Evolutionary conservation across 2,888 invertebrate species (phyloP), one percentile per base, ranked within the genome.

Genomic region (Chesias legatella): DNA sequence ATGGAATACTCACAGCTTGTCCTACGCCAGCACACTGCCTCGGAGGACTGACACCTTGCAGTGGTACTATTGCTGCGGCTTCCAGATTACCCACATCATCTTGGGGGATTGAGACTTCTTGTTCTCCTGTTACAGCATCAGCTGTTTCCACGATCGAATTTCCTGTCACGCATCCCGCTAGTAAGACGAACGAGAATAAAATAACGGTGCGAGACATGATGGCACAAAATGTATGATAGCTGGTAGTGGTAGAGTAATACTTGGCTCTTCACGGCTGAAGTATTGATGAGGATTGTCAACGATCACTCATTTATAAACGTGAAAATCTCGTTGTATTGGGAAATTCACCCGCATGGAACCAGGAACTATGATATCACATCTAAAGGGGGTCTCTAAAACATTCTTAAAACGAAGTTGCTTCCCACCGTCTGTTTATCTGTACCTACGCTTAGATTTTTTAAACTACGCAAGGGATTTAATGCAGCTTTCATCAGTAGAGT

Each of bases 11-110:
- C 10, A 45, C 41, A 11, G 41, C 41, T 41, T 45, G 45, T 8
- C 40, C 45, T 13, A 45, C 36, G 5, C 41, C 40, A 27, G 44
- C 44, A 20, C 44, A 44, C 21, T 39, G 34, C 8, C 39, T 39
- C 7, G 34, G n/a, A 9, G 44, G 44, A 31, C 52, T 48, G 20
- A 44, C 41, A 46, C 63, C 65, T 56, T 57, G 53, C 66, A 73
- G 66, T 43, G 40, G 40, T 29, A 34, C 33, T 31, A 41, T 32
- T 36, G 8, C 25, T 8, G 27, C 21, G 28, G 13, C 23, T 10
- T 39, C 27, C 13, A 32, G 7, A 25, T 13, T 25, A 5, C 22
- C 27, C 5, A 11, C 25, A 30, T 21, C 37, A 26, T 31, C 44
- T 1, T 27, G n/a, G n/a, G 17, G 27, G n/a, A 28, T 25, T 5